phyloP scores from a whole-genome alignment of 2,113 vertebrate genomes.

The Ovibos moschatus region DNA sequence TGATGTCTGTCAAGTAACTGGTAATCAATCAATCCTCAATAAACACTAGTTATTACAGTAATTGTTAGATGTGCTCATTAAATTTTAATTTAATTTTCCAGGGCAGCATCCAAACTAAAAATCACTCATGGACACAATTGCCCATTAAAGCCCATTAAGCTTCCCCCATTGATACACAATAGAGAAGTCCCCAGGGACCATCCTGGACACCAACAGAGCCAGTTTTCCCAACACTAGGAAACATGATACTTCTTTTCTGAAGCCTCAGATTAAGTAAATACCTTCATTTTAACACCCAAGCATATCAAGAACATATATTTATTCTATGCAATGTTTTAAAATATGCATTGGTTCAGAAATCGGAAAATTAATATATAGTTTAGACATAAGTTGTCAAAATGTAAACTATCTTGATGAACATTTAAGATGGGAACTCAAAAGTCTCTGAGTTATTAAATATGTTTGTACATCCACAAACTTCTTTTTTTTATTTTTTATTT shows the following conservation, averaged over 20 bases:
- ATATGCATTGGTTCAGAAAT: not conserved
- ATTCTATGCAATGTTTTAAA: not conserved
- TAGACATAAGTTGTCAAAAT: not conserved
- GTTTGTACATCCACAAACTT: not conserved
- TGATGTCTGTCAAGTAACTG: not conserved
- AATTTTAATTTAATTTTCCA: not conserved
- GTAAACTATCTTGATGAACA: not conserved
- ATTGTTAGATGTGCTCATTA: not conserved
- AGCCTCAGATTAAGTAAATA: not conserved
- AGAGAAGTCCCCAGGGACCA: not conserved
- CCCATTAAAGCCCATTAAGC: not conserved
- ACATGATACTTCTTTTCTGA: not conserved
- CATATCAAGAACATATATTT: not conserved
- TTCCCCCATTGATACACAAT: not conserved
- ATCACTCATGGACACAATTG: not conserved
- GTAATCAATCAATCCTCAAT: not conserved
- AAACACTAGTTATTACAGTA: not conserved
- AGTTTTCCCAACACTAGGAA: not conserved
- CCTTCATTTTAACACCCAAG: not conserved
- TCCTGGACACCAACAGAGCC: not conserved
- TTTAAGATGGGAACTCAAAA: not conserved
- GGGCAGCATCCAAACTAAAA: not conserved
- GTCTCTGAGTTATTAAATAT: not conserved
- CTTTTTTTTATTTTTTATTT: too few relatives aligned
- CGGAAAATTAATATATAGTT: not conserved